A percentile compares a stretch with the other conserved stretches of the same genome.
These are phyloP conservation scores for Arctocebus calabarensis DNA, from an alignment of 2,797 vertebrate species.

Conservation along the genomic window DNA sequence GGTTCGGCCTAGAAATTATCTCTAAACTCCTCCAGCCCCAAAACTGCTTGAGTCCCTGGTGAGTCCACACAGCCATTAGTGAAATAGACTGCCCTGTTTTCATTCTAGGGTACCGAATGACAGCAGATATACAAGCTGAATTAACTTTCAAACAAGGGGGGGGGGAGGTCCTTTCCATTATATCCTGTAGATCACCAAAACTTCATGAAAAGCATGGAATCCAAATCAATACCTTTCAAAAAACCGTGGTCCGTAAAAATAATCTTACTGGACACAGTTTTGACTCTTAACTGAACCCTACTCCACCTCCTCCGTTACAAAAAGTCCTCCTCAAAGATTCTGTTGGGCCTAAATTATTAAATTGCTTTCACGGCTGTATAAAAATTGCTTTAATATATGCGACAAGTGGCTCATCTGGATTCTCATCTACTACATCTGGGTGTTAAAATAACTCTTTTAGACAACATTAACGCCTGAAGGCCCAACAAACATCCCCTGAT, in stretches of 20 bases:
- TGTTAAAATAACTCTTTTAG: constrained; percentile 2
- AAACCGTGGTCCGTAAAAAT: not conserved
- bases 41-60: not conserved
- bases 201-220: constrained; percentile 24
- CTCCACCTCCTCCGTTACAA: not conserved
- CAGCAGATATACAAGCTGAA: not conserved
- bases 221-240: constrained; percentile 39
- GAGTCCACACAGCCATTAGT: not conserved
- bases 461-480: not conserved
- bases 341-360: not conserved
- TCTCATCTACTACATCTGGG: not conserved
- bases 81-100: not conserved
- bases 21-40: not conserved
- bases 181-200: not conserved
- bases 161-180: not conserved
- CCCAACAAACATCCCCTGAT: not conserved
- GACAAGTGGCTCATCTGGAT: not conserved
- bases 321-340: not conserved
- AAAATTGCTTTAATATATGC: constrained; percentile 6
- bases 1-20: not conserved
- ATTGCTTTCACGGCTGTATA: not conserved
- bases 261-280: not conserved
- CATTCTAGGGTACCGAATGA: not conserved
- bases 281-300: constrained; percentile 38
- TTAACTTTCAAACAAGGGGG: not conserved